These are phyloP conservation scores for Gymnocephalus cernua DNA, from an alignment of 2,113 vertebrate species.

Conservation along the genomic window DNA sequence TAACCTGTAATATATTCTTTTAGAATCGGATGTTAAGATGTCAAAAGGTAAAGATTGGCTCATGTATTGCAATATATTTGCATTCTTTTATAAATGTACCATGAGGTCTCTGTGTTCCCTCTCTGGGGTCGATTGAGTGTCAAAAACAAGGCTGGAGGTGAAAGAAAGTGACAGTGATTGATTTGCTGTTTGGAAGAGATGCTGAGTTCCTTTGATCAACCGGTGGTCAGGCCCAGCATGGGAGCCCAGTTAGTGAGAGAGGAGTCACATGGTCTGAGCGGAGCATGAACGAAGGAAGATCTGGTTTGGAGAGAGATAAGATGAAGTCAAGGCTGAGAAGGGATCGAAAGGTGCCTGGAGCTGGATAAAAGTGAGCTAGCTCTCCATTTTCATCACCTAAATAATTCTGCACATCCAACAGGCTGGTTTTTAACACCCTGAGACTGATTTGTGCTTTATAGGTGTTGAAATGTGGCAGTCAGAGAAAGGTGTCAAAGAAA, in stretches of 20 bases:
- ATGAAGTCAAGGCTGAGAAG: slow-evolving; percentile 16
- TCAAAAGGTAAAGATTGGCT: neutral
- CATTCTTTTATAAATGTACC: neutral
- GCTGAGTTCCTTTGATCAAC: slow-evolving; percentile 34
- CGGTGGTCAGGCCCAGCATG: slow-evolving; percentile 6
- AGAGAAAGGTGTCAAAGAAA: slow-evolving; percentile 18
- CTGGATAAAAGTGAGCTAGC: slow-evolving; percentile 1
- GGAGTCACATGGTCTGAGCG: neutral
- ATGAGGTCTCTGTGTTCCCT: neutral
- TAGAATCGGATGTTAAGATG: slow-evolving; percentile 1
- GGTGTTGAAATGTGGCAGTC: slow-evolving; percentile 2
- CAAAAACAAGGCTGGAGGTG: neutral
- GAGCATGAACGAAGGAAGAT: slow-evolving; percentile 16
- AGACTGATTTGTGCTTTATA: slow-evolving; percentile 22
- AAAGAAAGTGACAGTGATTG: slow-evolving; percentile 37
- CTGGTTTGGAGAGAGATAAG: neutral
- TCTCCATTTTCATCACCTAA: slow-evolving; percentile 23
- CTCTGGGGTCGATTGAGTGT: neutral
- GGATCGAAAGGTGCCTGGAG: slow-evolving; percentile 23
- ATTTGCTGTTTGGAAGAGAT: slow-evolving; percentile 20
- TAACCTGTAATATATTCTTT: slow-evolving; percentile 2
- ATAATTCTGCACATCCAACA: slow-evolving; percentile 31
- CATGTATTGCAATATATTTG: slow-evolving; percentile 3
- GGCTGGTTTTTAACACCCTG: slow-evolving; percentile 12
- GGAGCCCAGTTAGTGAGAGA: neutral